Base-by-base conservation (phyloP, 2,888 invertebrate species). In the Automeris io region DNA sequence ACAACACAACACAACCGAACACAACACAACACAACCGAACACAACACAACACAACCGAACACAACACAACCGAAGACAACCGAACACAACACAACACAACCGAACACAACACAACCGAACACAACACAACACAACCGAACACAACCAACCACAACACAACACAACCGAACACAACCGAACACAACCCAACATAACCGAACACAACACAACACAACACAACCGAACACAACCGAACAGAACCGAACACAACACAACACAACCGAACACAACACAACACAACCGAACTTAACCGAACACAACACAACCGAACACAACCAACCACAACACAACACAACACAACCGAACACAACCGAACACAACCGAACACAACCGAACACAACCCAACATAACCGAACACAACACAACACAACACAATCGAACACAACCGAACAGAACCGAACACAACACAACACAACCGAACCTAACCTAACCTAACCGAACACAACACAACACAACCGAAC, bases 311-410 rank as follows among this genome's bases (percentile, higher is more conserved):
- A n/a, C n/a, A n/a, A n/a, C n/a, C n/a, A n/a, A n/a, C n/a, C n/a
- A n/a, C n/a, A n/a, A n/a, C n/a, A 43, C n/a, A n/a, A n/a, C n/a
- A n/a, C n/a, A n/a, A n/a, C n/a, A n/a, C n/a, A n/a, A 46, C 41
- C 46, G 35, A 39, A 43, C 39, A 39, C 39, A 43, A 46, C 43
- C 46, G 41, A 47, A 47, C 47, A 40, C 45, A 41, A 47, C 44
- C 44, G 44, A 45, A 47, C 47, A 42, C 41, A 47, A 47, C 46
- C 46, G 42, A 47, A n/a, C n/a, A n/a, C n/a, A n/a, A n/a, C n/a
- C n/a, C n/a, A n/a, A n/a, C n/a, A n/a, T n/a, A n/a, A n/a, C n/a
- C n/a, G n/a, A n/a, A n/a, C n/a, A n/a, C n/a, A n/a, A n/a, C n/a
- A n/a, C n/a, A n/a, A n/a, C n/a, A n/a, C n/a, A n/a, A n/a, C n/a